These are phyloP conservation scores for Pheosia gnoma DNA, from an alignment of 2,888 invertebrate genomes.

Conservation along the genomic window DNA sequence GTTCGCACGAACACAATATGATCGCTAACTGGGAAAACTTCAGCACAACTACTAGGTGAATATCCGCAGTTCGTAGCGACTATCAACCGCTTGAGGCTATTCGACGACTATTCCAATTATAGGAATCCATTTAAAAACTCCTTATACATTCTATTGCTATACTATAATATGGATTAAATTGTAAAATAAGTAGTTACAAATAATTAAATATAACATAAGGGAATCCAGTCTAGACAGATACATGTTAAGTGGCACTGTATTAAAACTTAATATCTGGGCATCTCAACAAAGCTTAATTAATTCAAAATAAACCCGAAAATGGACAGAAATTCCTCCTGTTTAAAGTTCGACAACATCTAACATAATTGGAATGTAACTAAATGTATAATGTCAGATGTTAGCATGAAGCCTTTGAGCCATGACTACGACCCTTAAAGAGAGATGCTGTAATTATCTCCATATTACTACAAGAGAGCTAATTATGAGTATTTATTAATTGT, in stretches of 20 bases:
- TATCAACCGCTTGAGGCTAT: slow-evolving; percentile 31
- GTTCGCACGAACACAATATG: slow-evolving; percentile 49
- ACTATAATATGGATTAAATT: too few species aligned
- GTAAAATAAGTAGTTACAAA: background rate
- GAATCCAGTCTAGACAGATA: background rate
- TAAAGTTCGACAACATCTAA: slow-evolving; percentile 12
- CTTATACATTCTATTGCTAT: too few species aligned
- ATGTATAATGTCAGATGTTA: slow-evolving; percentile 44
- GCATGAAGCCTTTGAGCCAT: slow-evolving; percentile 62
- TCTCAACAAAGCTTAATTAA: too few species aligned
- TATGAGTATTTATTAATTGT: slow-evolving; percentile 34
- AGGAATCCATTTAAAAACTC: slow-evolving; percentile 34
- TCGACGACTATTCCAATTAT: slow-evolving; percentile 32
- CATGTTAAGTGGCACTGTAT: too few species aligned
- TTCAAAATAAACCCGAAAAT: too few species aligned
- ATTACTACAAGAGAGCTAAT: slow-evolving; percentile 56
- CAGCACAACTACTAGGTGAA: slow-evolving; percentile 51
- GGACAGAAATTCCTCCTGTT: too few species aligned
- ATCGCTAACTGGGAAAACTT: slow-evolving; percentile 57
- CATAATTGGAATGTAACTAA: slow-evolving; percentile 33
- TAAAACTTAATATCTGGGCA: too few species aligned
- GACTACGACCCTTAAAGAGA: slow-evolving; percentile 55
- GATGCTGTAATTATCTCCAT: slow-evolving; percentile 44
- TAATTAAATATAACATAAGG: background rate
- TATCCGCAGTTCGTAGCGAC: slow-evolving; percentile 51